These are phyloP conservation scores for Meloidogyne exigua DNA, from an alignment of 1,140 invertebrate species.

Conservation along the genomic window DNA sequence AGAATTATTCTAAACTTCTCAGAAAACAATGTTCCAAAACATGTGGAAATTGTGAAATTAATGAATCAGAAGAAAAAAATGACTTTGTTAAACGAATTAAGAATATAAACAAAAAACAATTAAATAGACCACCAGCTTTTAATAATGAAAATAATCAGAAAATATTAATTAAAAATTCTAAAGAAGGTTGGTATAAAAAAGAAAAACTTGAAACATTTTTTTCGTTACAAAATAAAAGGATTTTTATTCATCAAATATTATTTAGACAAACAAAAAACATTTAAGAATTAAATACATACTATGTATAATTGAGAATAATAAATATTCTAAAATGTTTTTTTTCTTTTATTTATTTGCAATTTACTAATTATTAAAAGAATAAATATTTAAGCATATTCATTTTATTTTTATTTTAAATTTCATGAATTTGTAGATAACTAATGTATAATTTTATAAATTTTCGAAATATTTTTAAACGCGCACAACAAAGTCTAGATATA, in stretches of 20 bases:
- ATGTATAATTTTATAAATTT: too few relatives aligned
- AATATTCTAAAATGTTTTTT: too few relatives aligned
- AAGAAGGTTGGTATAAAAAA: background rate
- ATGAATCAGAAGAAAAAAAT: background rate
- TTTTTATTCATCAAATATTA: background rate
- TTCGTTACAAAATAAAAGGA: background rate
- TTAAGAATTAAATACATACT: too few relatives aligned
- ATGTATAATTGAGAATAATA: too few relatives aligned
- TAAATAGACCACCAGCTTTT: background rate
- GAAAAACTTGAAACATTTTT: background rate
- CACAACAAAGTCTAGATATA: too few relatives aligned
- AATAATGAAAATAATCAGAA: background rate
- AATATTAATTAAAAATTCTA: background rate
- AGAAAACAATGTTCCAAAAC: conserved; percentile 13
- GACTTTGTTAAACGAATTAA: background rate
- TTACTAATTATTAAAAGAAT: too few relatives aligned
- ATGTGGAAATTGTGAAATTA: background rate
- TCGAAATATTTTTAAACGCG: too few relatives aligned
- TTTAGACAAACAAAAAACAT: too few relatives aligned
- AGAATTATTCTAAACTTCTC: conserved; percentile 19
- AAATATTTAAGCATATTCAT: too few relatives aligned
- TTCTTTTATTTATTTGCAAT: too few relatives aligned
- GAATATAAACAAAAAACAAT: background rate
- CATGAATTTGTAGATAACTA: too few relatives aligned
- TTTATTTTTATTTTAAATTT: too few relatives aligned